Evolutionary conservation across 2,797 vertebrate species (phyloP), one percentile per base, ranked within the genome.

Genomic region (Chelonia mydas): DNA sequence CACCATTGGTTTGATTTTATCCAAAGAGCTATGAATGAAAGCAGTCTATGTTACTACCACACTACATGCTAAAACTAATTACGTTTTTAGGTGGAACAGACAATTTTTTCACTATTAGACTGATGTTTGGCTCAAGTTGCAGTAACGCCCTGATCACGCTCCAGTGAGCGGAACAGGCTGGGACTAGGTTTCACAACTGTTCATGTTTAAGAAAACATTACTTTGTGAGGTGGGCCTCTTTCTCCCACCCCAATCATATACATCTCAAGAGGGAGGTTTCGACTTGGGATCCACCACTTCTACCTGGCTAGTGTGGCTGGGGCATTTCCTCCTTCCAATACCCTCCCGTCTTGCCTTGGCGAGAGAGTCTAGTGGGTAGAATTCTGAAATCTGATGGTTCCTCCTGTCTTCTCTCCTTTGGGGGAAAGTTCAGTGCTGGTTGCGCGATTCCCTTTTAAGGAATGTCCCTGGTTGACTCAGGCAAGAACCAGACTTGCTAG

Each of bases 41-140:
- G 79, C 45, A 81, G 53, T 84, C 76, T 79, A 88, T 59, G 68
- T 83, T 81, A 50, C 61, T 21, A 59, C 78, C 93, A 87, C 93
- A 81, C 92, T 84, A 88, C 92, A 88, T 54, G 92, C 90, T 94
- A 93, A 93, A 96, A 95, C 83, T 93, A 77, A 91, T 96, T 92
- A 96, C 76, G 95, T 94, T 97, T 95, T 86, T 31, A 93, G 92
- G 83, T 85, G 85, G 96, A 96, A 28, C 15, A 49, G 27, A 96
- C 95, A 95, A 82, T 79, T 84, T 96, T 96, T 97, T 95, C 91
- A 93, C 89, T 94, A 93, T 76, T 68, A 84, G 87, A 79, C 68
- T 96, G 88, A 90, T 89, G 91, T 41, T 95, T 96, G 93, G 97
- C 92, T 93, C 79, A 72, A 74, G 0, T 0, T 90, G 90, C 87